Percentiles rank a stretch among this genome's conserved stretches.
Conservation (phyloP, 2,797 vertebrate species). For the Pipistrellus pygmaeus region DNA sequence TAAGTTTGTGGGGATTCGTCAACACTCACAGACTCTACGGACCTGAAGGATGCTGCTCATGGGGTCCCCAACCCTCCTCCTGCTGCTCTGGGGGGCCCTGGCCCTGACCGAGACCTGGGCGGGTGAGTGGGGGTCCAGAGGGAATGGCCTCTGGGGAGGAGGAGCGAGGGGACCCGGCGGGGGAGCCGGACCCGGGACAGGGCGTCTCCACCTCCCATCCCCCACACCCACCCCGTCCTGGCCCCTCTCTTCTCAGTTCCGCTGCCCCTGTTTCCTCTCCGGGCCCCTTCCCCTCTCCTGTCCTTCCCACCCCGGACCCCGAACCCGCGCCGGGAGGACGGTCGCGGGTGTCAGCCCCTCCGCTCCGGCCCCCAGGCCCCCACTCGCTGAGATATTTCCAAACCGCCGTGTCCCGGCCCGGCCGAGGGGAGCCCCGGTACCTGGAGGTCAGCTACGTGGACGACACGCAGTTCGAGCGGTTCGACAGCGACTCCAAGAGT, state of each 20-base stretch:
- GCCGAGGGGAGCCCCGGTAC: not conserved
- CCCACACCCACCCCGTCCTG: not conserved
- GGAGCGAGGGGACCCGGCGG: rapidly evolving
- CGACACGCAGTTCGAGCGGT: not conserved
- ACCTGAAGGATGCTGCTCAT: rapidly evolving
- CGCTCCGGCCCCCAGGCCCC: not conserved
- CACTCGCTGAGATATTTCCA: not conserved
- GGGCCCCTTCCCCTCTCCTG: not conserved
- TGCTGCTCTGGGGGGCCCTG: not conserved
- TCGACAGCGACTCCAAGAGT: not conserved
- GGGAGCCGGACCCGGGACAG: not conserved
- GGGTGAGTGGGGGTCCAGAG: not conserved
- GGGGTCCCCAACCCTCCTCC: not conserved
- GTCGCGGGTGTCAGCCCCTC: not conserved
- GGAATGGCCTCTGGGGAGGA: not conserved
- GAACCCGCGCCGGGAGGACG: not conserved
- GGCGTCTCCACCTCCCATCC: rapidly evolving
- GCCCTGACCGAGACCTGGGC: not conserved
- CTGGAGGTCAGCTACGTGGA: not conserved
- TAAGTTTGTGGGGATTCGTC: too few relatives aligned
- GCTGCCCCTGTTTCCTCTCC: not conserved
- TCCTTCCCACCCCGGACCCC: too few relatives aligned
- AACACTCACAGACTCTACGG: too few relatives aligned
- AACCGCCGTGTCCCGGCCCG: not conserved
- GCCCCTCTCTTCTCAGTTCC: rapidly evolving